Evolutionary conservation across 2,797 vertebrate genomes (phyloP), one percentile per base, ranked within the genome.

Genomic region (Protosalanx chinensis): DNA sequence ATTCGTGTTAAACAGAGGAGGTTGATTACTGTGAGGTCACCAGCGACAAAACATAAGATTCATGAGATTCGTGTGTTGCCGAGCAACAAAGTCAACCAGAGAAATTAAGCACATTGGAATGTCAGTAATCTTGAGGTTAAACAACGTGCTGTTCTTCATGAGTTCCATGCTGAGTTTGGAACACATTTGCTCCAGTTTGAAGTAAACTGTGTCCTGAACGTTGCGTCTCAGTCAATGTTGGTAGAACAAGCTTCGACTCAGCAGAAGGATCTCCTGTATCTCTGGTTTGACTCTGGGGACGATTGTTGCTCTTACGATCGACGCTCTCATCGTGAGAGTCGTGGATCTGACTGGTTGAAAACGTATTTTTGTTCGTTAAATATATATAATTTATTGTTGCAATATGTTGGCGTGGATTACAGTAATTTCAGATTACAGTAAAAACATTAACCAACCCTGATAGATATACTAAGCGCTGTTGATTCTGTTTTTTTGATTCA

Each of bases 291-390:
- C 2, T 41, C 6, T 10, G 10, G 37, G 4, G 10, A 41, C 10
- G 4, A 37, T 41, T 13, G 33, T 67, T 30, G 46, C 49, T 66
- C 71, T 56, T 68, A 49, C 37, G 23, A 27, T 27, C 1, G 23
- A 27, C 23, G 23, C 60, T 60, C 33, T 56, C 53, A 58, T 30
- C 30, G 51, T 35, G 33, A 72, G 30, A 27, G 27, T 72, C 32
- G 29, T 57, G 68, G 70, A 68, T 29, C 57, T 61, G 53, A 68
- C 27, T 64, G 32, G 53, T 46, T 35, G 61, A 41, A 37, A 71
- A 30, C 68, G 59, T 68, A 49, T 67, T 56, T 67, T 76, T 72
- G 56, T 56, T 68, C 23, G 53, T 62, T 41, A 41, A 41, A 41
- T 41, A 41, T 41, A 41, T 61, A 15, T 61, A 18, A 60, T 60